Evolutionary conservation across 2,888 invertebrate genomes (phyloP).

Genomic region (Diarsia dahlii): DNA sequence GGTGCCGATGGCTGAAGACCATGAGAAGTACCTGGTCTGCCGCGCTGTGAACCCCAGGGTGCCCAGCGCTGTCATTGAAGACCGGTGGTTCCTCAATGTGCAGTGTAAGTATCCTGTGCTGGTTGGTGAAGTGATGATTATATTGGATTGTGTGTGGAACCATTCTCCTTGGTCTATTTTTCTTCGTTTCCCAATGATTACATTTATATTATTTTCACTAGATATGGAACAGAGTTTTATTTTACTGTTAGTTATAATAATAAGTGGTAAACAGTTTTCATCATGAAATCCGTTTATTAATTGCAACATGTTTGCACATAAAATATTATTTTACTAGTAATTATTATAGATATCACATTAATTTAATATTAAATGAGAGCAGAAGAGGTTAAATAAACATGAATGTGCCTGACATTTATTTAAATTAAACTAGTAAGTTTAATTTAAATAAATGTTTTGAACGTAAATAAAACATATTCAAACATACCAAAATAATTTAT

Average conservation of each 20-base stretch:
- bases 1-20: slow-evolving; percentile 95
- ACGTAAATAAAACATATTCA: neutral
- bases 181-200: neutral
- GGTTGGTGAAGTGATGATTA: neutral
- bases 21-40: slow-evolving; percentile 94
- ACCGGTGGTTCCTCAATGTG: slow-evolving; percentile 94
- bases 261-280: neutral
- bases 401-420: too few relatives aligned
- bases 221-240: neutral
- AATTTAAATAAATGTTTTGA: neutral
- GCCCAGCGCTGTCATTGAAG: slow-evolving; percentile 94
- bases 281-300: neutral
- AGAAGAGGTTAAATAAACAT: neutral
- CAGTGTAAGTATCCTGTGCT: slow-evolving; percentile 92
- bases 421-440: too few relatives aligned
- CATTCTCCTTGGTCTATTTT: neutral
- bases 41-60: slow-evolving; percentile 94
- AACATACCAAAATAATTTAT: neutral
- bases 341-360: neutral
- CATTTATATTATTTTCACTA: too few relatives aligned
- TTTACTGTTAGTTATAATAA: too few relatives aligned
- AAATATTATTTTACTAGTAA: neutral
- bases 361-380: neutral
- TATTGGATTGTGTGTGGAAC: too few relatives aligned
- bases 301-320: neutral